These are phyloP conservation scores for Parascotia fuliginaria DNA, from an alignment of 2,888 invertebrate genomes.

Conservation along the genomic window DNA sequence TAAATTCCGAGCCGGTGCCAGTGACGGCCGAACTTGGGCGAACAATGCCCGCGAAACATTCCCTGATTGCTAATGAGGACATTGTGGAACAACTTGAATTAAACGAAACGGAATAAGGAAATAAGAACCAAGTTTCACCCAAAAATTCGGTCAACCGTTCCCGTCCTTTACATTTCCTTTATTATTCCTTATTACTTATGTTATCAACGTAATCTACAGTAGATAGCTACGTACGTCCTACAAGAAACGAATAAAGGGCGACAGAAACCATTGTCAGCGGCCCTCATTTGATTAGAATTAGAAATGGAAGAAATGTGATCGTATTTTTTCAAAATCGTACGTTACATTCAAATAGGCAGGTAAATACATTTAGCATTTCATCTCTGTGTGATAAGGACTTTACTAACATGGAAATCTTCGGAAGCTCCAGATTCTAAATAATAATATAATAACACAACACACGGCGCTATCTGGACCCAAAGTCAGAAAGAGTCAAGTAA, in stretches of 20 bases:
- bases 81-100: conserved; percentile 74
- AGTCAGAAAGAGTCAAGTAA: too few species aligned
- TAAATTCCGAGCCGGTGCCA: conserved; percentile 71
- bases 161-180: conserved; percentile 46
- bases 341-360: too few species aligned
- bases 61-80: conserved; percentile 81
- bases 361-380: too few species aligned
- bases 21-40: conserved; percentile 73
- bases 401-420: too few species aligned
- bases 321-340: too few species aligned
- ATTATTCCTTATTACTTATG: conserved; percentile 36
- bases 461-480: too few species aligned
- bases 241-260: conserved; percentile 25
- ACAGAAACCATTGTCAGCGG: conserved; percentile 7
- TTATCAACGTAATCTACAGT: conserved; percentile 26
- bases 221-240: conserved; percentile 23
- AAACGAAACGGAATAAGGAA: conserved; percentile 68
- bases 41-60: conserved; percentile 77
- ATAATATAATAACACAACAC: too few species aligned
- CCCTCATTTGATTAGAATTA: conserved; percentile 1
- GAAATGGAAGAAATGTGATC: neutral
- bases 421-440: too few species aligned
- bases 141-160: conserved; percentile 49
- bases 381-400: too few species aligned
- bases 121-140: conserved; percentile 48